phyloP scores from a whole-genome alignment of 2,888 invertebrate species.

The Drosophila hamatofila region DNA sequence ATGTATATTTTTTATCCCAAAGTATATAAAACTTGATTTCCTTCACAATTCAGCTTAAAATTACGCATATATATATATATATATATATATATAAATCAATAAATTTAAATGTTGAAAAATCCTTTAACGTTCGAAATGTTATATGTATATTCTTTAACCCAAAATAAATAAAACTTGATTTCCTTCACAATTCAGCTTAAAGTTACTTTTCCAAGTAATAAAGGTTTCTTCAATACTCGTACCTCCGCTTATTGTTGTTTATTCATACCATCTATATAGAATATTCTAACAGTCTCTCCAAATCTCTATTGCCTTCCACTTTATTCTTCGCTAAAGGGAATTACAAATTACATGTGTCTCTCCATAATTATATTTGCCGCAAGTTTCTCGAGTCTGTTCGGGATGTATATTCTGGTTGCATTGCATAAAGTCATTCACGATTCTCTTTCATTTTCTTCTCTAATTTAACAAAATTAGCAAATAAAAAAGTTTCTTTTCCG shows the following conservation, averaged over 20 bases:
- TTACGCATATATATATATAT: too few relatives aligned
- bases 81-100: too few relatives aligned
- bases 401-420: constrained; percentile 50
- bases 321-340: constrained; percentile 49
- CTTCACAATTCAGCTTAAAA: too few relatives aligned
- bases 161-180: too few relatives aligned
- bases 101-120: too few relatives aligned
- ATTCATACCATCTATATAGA: neutral
- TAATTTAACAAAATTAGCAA: constrained; percentile 80
- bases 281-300: neutral
- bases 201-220: too few relatives aligned
- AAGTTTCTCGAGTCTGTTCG: constrained; percentile 25
- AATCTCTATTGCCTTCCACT: neutral
- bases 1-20: too few relatives aligned
- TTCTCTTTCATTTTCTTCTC: constrained; percentile 73
- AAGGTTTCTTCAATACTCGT: too few relatives aligned
- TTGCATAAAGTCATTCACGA: constrained; percentile 65
- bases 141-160: too few relatives aligned
- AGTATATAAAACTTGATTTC: too few relatives aligned
- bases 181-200: too few relatives aligned
- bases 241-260: neutral
- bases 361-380: constrained; percentile 65
- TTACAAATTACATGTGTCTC: constrained; percentile 72
- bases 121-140: too few relatives aligned
- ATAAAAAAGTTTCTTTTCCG: constrained; percentile 77